Conservation (phyloP, 2,888 invertebrate species). For the Tipula vernalis region DNA sequence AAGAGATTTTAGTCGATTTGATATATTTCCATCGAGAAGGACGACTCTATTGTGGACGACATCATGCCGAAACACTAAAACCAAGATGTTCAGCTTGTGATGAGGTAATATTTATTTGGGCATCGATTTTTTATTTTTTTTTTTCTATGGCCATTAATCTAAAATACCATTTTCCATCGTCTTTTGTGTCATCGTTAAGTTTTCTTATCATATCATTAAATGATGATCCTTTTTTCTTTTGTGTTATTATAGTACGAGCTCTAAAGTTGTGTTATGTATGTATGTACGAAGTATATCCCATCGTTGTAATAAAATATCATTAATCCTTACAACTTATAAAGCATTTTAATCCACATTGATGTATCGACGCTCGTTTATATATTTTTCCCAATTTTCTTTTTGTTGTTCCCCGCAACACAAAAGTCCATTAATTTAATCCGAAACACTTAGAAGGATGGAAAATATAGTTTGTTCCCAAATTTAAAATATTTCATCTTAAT, state of each 20-base stretch:
- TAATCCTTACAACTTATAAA: neutral
- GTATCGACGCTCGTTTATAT: neutral
- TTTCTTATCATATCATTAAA: neutral
- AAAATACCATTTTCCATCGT: neutral
- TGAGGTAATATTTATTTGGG: conserved; percentile 52
- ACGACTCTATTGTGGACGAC: conserved; percentile 85
- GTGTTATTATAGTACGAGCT: neutral
- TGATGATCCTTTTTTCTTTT: neutral
- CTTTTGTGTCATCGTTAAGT: neutral
- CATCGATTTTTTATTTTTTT: neutral
- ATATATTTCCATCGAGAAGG: conserved; percentile 92
- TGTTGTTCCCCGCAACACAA: neutral
- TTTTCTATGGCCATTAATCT: neutral
- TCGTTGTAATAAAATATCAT: neutral
- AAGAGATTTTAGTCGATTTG: conserved; percentile 89
- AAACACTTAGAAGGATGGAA: neutral
- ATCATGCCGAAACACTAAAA: conserved; percentile 93
- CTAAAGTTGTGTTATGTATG: neutral
- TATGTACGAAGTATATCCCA: neutral
- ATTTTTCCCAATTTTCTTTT: neutral
- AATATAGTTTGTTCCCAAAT: neutral
- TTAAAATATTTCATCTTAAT: conserved; percentile 4
- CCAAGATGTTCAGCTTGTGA: conserved; percentile 95
- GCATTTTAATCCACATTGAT: conserved; percentile 8
- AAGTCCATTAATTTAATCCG: neutral